These are phyloP conservation scores for Notothenia coriiceps DNA, from an alignment of 2,113 vertebrate species.

Conservation along the genomic window DNA sequence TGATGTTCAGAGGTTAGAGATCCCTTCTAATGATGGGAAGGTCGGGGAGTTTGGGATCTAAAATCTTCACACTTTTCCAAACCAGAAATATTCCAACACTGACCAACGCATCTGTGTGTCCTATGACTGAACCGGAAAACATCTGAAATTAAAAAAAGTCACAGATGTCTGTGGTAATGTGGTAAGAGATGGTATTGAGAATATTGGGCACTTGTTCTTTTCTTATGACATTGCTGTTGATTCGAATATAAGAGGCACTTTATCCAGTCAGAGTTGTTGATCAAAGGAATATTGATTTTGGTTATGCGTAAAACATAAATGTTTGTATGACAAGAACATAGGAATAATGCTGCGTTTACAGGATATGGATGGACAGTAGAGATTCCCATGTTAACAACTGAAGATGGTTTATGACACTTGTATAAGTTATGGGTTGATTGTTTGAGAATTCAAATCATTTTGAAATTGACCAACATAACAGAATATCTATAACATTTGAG, in stretches of 20 bases:
- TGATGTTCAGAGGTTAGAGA: constrained; percentile 51
- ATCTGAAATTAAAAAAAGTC: constrained; percentile 40
- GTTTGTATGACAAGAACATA: background rate
- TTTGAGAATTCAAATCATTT: background rate
- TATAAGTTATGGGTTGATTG: background rate
- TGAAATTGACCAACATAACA: background rate
- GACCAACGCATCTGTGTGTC: constrained; percentile 48
- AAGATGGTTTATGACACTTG: background rate
- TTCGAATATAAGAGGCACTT: too few relatives aligned
- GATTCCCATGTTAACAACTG: background rate
- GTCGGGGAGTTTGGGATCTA: constrained; percentile 34
- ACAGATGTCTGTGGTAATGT: constrained; percentile 63
- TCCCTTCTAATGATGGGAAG: constrained; percentile 46
- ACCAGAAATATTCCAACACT: constrained; percentile 73
- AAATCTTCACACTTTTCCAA: constrained; percentile 65
- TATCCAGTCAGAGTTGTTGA: background rate
- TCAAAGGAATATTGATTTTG: background rate
- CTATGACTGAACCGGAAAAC: constrained; percentile 48
- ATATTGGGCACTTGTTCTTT: constrained; percentile 15
- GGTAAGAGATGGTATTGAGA: constrained; percentile 34
- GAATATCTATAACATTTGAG: background rate
- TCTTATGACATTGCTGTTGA: background rate
- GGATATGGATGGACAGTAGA: background rate
- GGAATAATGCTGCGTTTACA: background rate
- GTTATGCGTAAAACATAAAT: background rate